These are phyloP conservation scores for Mugil cephalus DNA, from an alignment of 2,113 vertebrate genomes.

Conservation along the genomic window DNA sequence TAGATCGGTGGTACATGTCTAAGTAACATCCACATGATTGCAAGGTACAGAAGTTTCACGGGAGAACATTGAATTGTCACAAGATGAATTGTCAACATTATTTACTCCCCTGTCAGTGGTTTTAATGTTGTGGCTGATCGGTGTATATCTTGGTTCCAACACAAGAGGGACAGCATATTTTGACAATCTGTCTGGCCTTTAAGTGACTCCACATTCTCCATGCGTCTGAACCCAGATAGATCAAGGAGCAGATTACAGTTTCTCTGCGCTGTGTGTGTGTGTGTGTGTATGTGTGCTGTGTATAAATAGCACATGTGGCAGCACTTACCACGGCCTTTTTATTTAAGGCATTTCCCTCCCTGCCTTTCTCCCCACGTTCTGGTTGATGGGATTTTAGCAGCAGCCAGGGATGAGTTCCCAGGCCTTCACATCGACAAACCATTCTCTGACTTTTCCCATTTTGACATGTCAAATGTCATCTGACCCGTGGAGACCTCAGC, in stretches of 20 bases:
- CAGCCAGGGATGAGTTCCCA: conserved; percentile 62
- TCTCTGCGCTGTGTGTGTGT: conserved; percentile 18
- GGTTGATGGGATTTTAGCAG: conserved; percentile 53
- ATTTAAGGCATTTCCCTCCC: conserved; percentile 76
- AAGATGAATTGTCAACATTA: no score
- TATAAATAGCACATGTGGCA: conserved; percentile 83
- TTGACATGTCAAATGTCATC: conserved; percentile 3
- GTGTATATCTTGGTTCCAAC: not conserved
- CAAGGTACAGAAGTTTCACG: no score
- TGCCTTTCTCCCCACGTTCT: conserved; percentile 47
- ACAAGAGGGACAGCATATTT: conserved; percentile 22
- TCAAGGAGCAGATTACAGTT: conserved; percentile 55
- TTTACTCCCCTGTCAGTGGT: no score
- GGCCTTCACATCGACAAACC: conserved; percentile 39
- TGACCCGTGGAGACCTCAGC: conserved; percentile 6
- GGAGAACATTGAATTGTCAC: no score
- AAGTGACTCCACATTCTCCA: conserved; percentile 40
- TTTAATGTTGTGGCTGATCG: no score
- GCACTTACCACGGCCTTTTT: conserved; percentile 72
- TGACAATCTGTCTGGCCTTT: conserved; percentile 11
- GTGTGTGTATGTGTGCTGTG: conserved; percentile 31
- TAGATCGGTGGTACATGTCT: no score
- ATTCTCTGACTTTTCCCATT: conserved; percentile 15
- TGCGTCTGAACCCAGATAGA: conserved; percentile 41
- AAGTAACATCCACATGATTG: no score